phyloP scores from a whole-genome alignment of 1,140 invertebrate genomes.

The Danaus melanippus region DNA sequence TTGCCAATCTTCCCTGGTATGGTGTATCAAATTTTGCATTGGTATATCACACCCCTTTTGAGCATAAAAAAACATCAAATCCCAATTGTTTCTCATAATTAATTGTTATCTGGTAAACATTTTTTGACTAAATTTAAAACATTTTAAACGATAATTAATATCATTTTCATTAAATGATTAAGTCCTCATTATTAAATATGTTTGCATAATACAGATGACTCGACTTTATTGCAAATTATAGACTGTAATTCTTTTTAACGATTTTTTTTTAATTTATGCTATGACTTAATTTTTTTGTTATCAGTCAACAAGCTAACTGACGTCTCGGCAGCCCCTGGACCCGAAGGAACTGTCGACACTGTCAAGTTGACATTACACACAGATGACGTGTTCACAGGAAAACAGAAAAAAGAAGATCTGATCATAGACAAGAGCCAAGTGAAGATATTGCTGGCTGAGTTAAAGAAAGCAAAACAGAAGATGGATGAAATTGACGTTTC shows the following conservation, averaged over 20 bases:
- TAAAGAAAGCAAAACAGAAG: conserved; percentile 44
- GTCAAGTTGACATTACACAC: conserved; percentile 39
- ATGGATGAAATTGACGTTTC: conserved; percentile 44
- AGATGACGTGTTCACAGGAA: conserved; percentile 44
- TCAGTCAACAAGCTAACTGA: conserved; percentile 58
- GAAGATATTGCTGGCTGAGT: conserved; percentile 36
- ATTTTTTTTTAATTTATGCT: too few relatives aligned
- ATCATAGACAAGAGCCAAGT: conserved; percentile 44
- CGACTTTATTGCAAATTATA: neutral
- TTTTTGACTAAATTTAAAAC: too few relatives aligned
- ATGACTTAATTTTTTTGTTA: conserved; percentile 13
- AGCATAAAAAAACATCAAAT: too few relatives aligned
- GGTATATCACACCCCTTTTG: too few relatives aligned
- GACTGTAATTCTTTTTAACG: neutral
- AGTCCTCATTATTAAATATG: too few relatives aligned
- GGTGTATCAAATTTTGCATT: too few relatives aligned
- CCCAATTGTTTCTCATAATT: too few relatives aligned
- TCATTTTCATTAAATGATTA: too few relatives aligned
- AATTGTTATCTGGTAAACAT: too few relatives aligned
- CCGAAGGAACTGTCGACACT: conserved; percentile 44
- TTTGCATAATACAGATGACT: neutral
- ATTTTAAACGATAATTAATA: too few relatives aligned
- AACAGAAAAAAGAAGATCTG: conserved; percentile 36
- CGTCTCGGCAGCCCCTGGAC: conserved; percentile 31
- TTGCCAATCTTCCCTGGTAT: too few relatives aligned